Evolutionary conservation across 2,113 vertebrate species (phyloP), one percentile per base, ranked within the genome.

Genomic region (Arothron firmamentum): DNA sequence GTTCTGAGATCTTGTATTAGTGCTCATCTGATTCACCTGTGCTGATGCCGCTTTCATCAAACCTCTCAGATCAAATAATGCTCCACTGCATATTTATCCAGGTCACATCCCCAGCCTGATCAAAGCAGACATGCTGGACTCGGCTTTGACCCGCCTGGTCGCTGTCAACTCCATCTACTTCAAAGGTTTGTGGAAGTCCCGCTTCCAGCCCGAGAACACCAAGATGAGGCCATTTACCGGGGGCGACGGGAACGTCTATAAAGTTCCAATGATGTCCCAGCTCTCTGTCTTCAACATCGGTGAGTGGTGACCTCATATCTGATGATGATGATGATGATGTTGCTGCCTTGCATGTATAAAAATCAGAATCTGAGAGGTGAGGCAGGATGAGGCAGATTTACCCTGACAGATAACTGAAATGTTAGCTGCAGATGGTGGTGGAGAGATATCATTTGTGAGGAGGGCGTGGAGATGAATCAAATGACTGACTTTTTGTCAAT

Each of bases 241-340:
- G 4, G 91, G 90, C 1, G 85, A 96, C 12, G 95, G 95, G 19
- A 92, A 90, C 1, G 58, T 86, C 1, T 92, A 90, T 74, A 95
- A 95, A 79, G 94, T 98, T 41, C 94, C 93, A 5, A 98, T 96
- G 94, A 92, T 99, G 82, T 94, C 95, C 38, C 96, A 98, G 17
- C 82, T 95, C 2, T 94, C 94, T 0, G 81, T 96, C 73, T 98
- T 98, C 75, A 93, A 90, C 31, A 92, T 90, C 0, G 93, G 96
- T 99, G 80, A 92, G 95, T 51, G 9, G 3, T 47, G 50, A 17
- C n/a, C 25, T 21, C 47, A 49, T 11, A 8, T 19, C n/a, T 45
- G 10, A 17, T 17, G n/a, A 45, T 45, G 38, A 20, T 9, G 18
- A 50, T 12, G 11, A 23, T 14, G 25, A 28, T 28, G 25, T 28